A percentile compares a stretch with the other conserved stretches of the same genome.
phyloP scores from a whole-genome alignment of 1,140 invertebrate species.

The Aphis gossypii region DNA sequence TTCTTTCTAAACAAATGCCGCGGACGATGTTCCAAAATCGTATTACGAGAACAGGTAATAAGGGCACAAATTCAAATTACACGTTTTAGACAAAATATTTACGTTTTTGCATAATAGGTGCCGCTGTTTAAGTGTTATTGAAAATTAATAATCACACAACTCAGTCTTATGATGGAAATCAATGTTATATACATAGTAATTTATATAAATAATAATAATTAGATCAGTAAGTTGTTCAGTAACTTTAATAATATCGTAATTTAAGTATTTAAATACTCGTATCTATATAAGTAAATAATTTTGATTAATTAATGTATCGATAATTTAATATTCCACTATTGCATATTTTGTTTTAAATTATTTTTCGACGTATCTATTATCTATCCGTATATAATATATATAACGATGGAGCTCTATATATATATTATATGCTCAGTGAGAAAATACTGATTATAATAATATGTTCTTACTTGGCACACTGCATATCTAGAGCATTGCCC shows the following conservation, averaged over 20 bases:
- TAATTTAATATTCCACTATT: background rate
- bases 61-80: background rate
- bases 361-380: too few relatives aligned
- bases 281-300: background rate
- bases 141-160: background rate
- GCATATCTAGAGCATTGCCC: background rate
- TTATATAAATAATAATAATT: background rate
- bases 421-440: background rate
- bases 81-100: background rate
- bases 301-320: background rate
- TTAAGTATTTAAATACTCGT: background rate
- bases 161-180: background rate
- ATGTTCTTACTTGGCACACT: background rate
- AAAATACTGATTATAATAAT: background rate
- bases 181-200: background rate
- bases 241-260: background rate
- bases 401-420: background rate
- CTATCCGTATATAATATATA: too few relatives aligned
- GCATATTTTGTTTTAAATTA: too few relatives aligned
- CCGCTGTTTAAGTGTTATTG: background rate
- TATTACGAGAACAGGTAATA: background rate
- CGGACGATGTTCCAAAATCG: background rate
- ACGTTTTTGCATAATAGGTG: too few relatives aligned
- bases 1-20: background rate
- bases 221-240: background rate